Base-by-base conservation (phyloP, 2,888 invertebrate species). In the Rotaria magnacalcarata region DNA sequence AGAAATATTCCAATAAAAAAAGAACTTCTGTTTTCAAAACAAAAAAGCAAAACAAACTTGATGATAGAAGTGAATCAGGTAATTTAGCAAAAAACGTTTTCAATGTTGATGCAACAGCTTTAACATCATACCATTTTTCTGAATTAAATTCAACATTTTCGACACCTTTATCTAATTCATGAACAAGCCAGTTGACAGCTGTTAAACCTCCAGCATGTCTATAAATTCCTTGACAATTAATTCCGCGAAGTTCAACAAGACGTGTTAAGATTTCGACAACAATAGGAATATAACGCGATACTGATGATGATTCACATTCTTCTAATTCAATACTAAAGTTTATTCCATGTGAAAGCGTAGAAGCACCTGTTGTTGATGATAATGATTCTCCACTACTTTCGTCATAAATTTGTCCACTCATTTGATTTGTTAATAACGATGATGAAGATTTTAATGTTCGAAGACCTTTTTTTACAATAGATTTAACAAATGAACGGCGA, bases 291-390 rank as follows among this genome's bases (percentile, higher is more conserved):
- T 58, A 84, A 67, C 58, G 16, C 8, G 84, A 56, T 14, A 84
- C 21, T 14, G 87, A 60, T 52, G 87, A 87, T 21, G 54, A 47
- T 58, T 87, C 87, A 52, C 87, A 87, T 47, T 85, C 58, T 52
- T 85, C 87, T 75, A 87, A 85, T 47, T 85, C 54, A 41, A 87
- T 84, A 43, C 85, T 84, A 52, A 87, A 87, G 50, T 87, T 87
- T 24, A 74, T 56, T 10, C 60, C 60, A 19, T 84, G 84, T 6
- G 41, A 24, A 27, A 84, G 4, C 8, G 16, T n/a, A 43, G 41
- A 24, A 41, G 50, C 85, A 41, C 41, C 80, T 34, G 74, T 24
- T n/a, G n/a, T 50, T 21, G 84, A 50, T 54, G 50, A 34, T 27
- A 34, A 16, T 10, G 24, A 52, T 58, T 84, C 52, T 24, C 47